Evolutionary conservation across 2,888 invertebrate species (phyloP).

Genomic region (Dryocosmus kuriphilus): DNA sequence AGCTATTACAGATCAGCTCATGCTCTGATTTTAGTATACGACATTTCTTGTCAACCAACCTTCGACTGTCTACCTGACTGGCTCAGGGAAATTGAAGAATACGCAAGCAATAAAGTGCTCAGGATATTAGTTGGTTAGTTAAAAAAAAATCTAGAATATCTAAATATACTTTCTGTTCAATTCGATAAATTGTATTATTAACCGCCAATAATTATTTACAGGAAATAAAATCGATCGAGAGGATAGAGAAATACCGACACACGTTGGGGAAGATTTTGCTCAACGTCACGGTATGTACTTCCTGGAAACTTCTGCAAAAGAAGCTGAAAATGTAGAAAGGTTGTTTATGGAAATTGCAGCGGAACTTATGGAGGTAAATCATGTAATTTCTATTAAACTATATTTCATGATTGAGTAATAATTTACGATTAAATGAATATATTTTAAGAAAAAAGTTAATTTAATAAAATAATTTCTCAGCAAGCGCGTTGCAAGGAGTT

Average conservation of each 20-base stretch:
- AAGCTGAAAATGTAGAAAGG: slow-evolving; percentile 97
- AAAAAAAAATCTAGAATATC: not conserved
- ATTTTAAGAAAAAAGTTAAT: not conserved
- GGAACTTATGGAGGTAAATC: slow-evolving; percentile 88
- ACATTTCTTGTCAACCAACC: slow-evolving; percentile 98
- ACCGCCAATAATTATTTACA: slow-evolving; percentile 69
- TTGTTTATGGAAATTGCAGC: slow-evolving; percentile 98
- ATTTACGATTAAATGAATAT: slow-evolving; percentile 45
- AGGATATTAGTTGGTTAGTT: slow-evolving; percentile 94
- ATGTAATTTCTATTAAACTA: not conserved
- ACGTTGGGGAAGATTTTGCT: slow-evolving; percentile 97
- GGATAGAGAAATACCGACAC: slow-evolving; percentile 95
- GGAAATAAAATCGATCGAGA: slow-evolving; percentile 98
- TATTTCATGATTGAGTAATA: slow-evolving; percentile 32
- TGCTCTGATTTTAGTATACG: slow-evolving; percentile 97
- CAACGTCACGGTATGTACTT: slow-evolving; percentile 98
- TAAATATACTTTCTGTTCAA: not conserved
- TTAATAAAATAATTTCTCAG: slow-evolving; percentile 74
- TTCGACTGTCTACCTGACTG: slow-evolving; percentile 98
- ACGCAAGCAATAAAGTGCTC: slow-evolving; percentile 96
- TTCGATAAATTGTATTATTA: not conserved
- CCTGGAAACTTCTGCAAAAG: slow-evolving; percentile 98
- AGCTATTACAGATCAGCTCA: slow-evolving; percentile 98
- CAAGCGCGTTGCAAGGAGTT: slow-evolving; percentile 92
- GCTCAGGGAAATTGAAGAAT: slow-evolving; percentile 98